These are phyloP conservation scores for Bambusicola thoracicus DNA, from an alignment of 2,113 vertebrate species.

Conservation along the genomic window DNA sequence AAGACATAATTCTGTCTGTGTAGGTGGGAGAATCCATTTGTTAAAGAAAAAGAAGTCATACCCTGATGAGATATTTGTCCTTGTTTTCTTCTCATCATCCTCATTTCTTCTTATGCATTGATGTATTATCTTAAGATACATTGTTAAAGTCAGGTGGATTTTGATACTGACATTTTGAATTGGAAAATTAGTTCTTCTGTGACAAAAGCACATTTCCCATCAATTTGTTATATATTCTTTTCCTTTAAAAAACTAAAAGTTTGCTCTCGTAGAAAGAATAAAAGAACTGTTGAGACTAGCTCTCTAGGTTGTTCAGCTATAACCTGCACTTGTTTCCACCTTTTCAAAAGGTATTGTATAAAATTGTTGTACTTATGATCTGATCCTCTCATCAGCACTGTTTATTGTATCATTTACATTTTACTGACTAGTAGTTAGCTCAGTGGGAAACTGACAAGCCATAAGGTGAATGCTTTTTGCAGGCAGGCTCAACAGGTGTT, in stretches of 20 bases:
- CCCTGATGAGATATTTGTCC: not conserved
- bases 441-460: conserved; percentile 20
- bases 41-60: not conserved
- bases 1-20: not conserved
- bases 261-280: not conserved
- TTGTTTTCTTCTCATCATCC: not conserved
- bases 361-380: not conserved
- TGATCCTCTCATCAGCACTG: not conserved
- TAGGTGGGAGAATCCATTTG: not conserved
- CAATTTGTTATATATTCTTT: not conserved
- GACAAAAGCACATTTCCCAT: not conserved
- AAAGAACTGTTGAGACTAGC: not conserved
- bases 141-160: not conserved
- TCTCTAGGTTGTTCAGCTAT: not conserved
- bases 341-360: not conserved
- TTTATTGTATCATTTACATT: conserved; percentile 19
- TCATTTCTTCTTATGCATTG: not conserved
- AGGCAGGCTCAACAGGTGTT: not conserved
- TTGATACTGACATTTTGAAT: not conserved
- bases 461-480: not conserved
- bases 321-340: not conserved
- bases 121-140: not conserved
- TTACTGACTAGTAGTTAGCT: conserved; percentile 28
- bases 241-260: rapidly evolving
- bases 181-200: not conserved